phyloP scores from a whole-genome alignment of 2,888 invertebrate species.

The Drosophila maculinotata region DNA sequence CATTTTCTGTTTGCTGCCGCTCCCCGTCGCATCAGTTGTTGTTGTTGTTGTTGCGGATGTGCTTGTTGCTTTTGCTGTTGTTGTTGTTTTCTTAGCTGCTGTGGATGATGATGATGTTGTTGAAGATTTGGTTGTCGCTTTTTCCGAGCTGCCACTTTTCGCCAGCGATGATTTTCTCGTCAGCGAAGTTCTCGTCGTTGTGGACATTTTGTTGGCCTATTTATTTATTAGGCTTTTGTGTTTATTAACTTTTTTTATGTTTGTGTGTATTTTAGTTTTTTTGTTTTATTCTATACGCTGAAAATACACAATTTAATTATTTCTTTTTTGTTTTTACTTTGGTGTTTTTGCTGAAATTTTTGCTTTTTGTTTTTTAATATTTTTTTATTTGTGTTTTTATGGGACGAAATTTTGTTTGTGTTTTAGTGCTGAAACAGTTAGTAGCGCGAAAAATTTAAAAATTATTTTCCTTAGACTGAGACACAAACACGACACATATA shows the following conservation, averaged over 20 bases:
- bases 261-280: conserved; percentile 31
- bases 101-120: conserved; percentile 42
- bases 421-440: conserved; percentile 69
- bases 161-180: conserved; percentile 72
- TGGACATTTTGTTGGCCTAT: conserved; percentile 69
- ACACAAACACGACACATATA: conserved; percentile 35
- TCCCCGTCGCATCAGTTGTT: conserved; percentile 44
- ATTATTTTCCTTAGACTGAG: conserved; percentile 60
- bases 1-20: conserved; percentile 80
- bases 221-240: conserved; percentile 51
- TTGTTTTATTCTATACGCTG: conserved; percentile 18
- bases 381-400: conserved; percentile 64
- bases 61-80: conserved; percentile 31
- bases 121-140: conserved; percentile 55
- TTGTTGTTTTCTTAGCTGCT: conserved; percentile 18
- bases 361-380: conserved; percentile 39
- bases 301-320: conserved; percentile 53
- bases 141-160: conserved; percentile 63
- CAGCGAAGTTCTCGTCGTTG: conserved; percentile 74
- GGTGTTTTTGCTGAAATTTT: conserved; percentile 25
- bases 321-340: conserved; percentile 46
- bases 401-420: conserved; percentile 58
- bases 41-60: conserved; percentile 29
- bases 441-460: conserved; percentile 70
- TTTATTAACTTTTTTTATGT: conserved; percentile 37